Evolutionary conservation across 37 sponge, comb jelly and placozoan genomes (phyloP).

Genomic region (Lycopodina hypogea): DNA sequence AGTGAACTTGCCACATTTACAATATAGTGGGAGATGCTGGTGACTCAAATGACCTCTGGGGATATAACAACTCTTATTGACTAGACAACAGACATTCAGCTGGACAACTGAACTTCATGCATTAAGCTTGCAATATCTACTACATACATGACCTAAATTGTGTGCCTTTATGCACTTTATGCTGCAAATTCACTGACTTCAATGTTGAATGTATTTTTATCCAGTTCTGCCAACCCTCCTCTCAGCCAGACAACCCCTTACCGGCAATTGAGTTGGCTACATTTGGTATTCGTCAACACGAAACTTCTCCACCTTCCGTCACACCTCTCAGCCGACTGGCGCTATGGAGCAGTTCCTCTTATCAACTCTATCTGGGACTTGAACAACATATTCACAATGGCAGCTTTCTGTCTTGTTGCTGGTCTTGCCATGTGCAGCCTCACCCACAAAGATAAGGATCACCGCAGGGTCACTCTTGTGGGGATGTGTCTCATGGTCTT

Average conservation of each 20-base stretch:
- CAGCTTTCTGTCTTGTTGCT: constrained; percentile 27
- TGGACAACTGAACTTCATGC: no score
- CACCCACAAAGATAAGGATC: background rate
- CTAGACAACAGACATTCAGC: no score
- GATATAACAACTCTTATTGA: no score
- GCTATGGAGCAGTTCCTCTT: constrained; percentile 81
- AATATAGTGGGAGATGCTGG: no score
- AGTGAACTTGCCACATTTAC: no score
- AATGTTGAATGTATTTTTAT: background rate
- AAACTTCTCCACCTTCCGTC: constrained; percentile 75
- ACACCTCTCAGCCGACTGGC: constrained; percentile 83
- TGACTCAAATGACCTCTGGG: no score
- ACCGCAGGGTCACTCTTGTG: constrained; percentile 30
- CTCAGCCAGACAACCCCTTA: constrained; percentile 65
- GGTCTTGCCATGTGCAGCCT: constrained; percentile 17
- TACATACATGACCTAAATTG: no score
- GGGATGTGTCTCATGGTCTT: constrained; percentile 70
- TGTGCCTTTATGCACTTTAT: no score
- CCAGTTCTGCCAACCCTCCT: constrained; percentile 50
- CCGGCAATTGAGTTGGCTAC: constrained; percentile 75
- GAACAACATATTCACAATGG: constrained; percentile 63
- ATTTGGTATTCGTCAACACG: constrained; percentile 74
- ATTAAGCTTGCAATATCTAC: no score
- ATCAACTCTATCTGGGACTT: constrained; percentile 59
- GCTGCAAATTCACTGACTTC: no score